Evolutionary conservation across 2,797 vertebrate genomes (phyloP).

Genomic region (Enteromius anoplus): DNA sequence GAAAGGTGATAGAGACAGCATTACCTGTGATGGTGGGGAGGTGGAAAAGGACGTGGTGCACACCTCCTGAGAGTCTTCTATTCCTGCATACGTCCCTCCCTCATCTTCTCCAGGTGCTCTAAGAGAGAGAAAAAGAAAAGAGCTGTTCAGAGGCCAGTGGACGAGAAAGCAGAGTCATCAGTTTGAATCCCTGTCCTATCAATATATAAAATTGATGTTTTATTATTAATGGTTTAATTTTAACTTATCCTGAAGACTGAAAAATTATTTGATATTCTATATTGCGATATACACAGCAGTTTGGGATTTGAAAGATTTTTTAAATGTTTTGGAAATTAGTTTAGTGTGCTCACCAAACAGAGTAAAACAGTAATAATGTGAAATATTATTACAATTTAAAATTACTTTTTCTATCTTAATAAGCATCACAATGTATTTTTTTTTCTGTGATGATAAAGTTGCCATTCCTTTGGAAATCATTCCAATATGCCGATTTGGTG

Average conservation of each 20-base stretch:
- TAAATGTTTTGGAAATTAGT: background rate
- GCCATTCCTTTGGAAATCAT: background rate
- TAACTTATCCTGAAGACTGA: background rate
- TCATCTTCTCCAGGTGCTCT: slow-evolving; percentile 88
- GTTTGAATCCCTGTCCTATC: background rate
- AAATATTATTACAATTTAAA: background rate
- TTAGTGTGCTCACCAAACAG: background rate
- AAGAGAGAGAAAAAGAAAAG: background rate
- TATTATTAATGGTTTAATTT: background rate
- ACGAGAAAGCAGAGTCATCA: background rate
- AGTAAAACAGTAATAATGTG: background rate
- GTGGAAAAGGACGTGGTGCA: slow-evolving; percentile 98
- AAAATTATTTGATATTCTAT: background rate
- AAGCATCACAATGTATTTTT: background rate
- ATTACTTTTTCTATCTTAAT: background rate
- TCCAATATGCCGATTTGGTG: background rate
- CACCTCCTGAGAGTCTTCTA: slow-evolving; percentile 97
- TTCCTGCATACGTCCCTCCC: slow-evolving; percentile 79
- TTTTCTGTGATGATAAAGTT: background rate
- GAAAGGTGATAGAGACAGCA: background rate
- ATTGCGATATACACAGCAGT: background rate
- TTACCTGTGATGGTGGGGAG: slow-evolving; percentile 96
- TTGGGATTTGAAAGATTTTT: background rate
- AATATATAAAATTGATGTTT: background rate
- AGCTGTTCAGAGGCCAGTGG: background rate